Percentiles rank a stretch among this genome's conserved stretches.
Evolutionary conservation across 2,113 vertebrate genomes (phyloP).

Genomic region (Myocastor coypus): DNA sequence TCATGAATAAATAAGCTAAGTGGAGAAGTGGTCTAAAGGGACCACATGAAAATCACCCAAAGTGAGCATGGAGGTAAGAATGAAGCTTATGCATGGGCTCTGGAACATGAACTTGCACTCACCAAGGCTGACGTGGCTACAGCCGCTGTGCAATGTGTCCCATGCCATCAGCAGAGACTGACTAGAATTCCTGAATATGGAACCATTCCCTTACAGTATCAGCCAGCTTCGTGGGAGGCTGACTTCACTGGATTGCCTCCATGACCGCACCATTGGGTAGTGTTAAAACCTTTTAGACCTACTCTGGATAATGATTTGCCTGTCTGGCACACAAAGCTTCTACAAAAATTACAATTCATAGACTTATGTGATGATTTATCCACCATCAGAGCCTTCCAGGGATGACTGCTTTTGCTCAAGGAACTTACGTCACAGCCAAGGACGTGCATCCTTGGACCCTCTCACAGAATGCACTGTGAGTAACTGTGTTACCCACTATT

Average conservation of each 20-base stretch:
- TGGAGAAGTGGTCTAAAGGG: neutral
- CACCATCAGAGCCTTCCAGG: neutral
- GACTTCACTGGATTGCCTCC: neutral
- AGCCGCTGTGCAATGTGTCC: neutral
- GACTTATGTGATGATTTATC: neutral
- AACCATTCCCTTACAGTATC: neutral
- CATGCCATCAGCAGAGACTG: neutral
- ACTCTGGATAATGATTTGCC: neutral
- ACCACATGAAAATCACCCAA: neutral
- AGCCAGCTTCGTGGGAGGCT: neutral
- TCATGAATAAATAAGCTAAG: neutral
- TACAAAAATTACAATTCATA: neutral
- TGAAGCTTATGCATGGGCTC: neutral
- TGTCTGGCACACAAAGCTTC: neutral
- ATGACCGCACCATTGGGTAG: neutral
- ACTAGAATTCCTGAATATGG: neutral
- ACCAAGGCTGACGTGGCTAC: neutral
- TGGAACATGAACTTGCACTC: neutral
- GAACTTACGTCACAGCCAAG: neutral
- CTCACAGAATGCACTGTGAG: neutral
- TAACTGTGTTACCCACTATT: neutral
- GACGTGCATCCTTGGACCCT: neutral
- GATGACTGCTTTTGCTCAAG: neutral
- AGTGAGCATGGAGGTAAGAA: neutral
- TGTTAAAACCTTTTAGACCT: neutral